Evolutionary conservation across 2,797 vertebrate species (phyloP), one percentile per base, ranked within the genome.

Genomic region (Urocyon cinereoargenteus): DNA sequence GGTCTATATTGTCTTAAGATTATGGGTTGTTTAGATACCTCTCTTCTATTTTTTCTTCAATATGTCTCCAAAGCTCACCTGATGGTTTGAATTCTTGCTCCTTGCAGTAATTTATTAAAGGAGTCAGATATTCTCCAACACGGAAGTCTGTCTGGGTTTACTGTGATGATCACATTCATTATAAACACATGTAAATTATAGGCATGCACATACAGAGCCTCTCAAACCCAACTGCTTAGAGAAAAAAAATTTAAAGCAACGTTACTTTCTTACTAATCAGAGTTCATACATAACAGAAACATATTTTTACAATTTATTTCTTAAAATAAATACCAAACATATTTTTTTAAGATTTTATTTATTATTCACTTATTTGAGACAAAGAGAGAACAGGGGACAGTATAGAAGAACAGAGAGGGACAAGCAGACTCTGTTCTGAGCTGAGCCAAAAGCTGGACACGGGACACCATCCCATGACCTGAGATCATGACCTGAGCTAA

Each of bases 251-350:
- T 70, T 57, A 26, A 72, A 87, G 24, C 36, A 70, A 68, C 5
- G 53, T 59, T n/a, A 36, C 77, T 75, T 90, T 62, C 49, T 90
- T 81, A 51, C 5, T 28, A 86, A 49, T 93, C 4, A 70, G 21
- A 92, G 16, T 57, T 88, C 24, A 83, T 78, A 70, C 3, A 40
- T 40, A 87, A 94, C 22, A 89, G 24, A 26, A 45, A 45, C 40
- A 45, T 45, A 45, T 45, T 45, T 45, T 45, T 45, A 45, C 40
- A 45, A 45, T 45, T 55, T 36, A 12, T 66, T 78, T 75, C 22
- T 94, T 61, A 51, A 83, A 95, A 81, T 87, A 11, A 96, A 73
- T 57, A 62, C 66, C 16, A 49, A 96, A 49, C 77, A 6, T 85
- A 7, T 7, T 53, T 21, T 57, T 57, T 57, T 6, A 21, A 57